phyloP scores from a whole-genome alignment of 1,140 invertebrate genomes.

The Stegodyphus mimosarum region DNA sequence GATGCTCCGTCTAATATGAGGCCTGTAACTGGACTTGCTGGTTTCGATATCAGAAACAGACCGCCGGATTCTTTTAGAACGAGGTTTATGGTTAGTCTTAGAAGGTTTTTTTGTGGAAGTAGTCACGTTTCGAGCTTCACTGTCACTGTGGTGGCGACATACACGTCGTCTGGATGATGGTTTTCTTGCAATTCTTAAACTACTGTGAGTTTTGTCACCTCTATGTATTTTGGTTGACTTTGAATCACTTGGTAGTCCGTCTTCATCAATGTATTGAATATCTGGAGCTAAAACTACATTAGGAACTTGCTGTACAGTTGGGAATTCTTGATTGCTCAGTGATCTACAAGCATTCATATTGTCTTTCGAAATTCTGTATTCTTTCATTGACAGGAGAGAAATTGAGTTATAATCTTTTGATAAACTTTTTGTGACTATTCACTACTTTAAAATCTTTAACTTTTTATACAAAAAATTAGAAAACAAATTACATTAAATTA shows the following conservation, averaged over 20 bases:
- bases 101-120: not conserved
- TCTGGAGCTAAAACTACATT: constrained; percentile 25
- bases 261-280: not conserved
- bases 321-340: not conserved
- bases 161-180: not conserved
- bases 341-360: no score
- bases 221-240: no score
- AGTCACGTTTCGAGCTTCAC: not conserved
- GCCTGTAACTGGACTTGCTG: constrained; percentile 9
- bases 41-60: constrained; percentile 43
- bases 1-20: constrained; percentile 42
- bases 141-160: constrained; percentile 49
- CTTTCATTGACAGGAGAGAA: no score
- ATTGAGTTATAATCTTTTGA: no score
- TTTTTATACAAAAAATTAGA: no score
- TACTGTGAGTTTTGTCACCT: constrained; percentile 9
- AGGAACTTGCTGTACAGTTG: constrained; percentile 10
- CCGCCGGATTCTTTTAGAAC: constrained; percentile 2
- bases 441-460: no score
- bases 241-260: not conserved
- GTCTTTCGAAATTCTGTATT: no score
- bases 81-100: not conserved
- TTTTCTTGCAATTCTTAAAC: constrained; percentile 6
- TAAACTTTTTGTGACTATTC: no score
- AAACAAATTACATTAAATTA: no score